These are phyloP conservation scores for Trichomycterus rosablanca DNA, from an alignment of 2,113 vertebrate species.

Conservation along the genomic window DNA sequence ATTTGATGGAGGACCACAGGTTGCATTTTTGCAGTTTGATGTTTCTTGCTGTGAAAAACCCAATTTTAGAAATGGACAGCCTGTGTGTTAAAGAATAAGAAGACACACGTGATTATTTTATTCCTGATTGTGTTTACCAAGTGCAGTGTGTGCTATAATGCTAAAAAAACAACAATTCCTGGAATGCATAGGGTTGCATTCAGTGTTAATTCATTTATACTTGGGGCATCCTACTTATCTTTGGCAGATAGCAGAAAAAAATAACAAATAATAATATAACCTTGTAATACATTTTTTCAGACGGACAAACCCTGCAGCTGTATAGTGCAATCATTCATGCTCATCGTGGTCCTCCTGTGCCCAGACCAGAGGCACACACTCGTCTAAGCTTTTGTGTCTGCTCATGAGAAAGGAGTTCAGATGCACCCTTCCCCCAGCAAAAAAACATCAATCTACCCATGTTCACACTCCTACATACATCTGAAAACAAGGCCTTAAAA, in stretches of 20 bases:
- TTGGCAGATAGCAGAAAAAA: too few relatives aligned
- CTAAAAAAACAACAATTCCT: too few relatives aligned
- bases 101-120: too few relatives aligned
- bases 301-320: neutral
- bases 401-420: slow-evolving; percentile 43
- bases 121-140: too few relatives aligned
- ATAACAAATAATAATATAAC: too few relatives aligned
- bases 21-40: neutral
- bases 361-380: slow-evolving; percentile 34
- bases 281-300: neutral
- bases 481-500: slow-evolving; percentile 27
- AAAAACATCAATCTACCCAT: slow-evolving; percentile 30
- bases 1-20: neutral
- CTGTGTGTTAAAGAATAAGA: too few relatives aligned
- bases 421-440: slow-evolving; percentile 29
- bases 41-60: neutral
- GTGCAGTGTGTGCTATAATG: too few relatives aligned
- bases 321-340: slow-evolving; percentile 22
- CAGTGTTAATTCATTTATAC: too few relatives aligned
- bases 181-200: too few relatives aligned
- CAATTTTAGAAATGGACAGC: neutral
- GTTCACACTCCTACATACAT: slow-evolving; percentile 32
- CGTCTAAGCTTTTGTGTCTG: slow-evolving; percentile 43
- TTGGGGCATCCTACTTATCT: too few relatives aligned
- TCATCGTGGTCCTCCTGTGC: slow-evolving; percentile 27